Conservation (phyloP, 2,797 vertebrate genomes). For the Sciurus carolinensis region DNA sequence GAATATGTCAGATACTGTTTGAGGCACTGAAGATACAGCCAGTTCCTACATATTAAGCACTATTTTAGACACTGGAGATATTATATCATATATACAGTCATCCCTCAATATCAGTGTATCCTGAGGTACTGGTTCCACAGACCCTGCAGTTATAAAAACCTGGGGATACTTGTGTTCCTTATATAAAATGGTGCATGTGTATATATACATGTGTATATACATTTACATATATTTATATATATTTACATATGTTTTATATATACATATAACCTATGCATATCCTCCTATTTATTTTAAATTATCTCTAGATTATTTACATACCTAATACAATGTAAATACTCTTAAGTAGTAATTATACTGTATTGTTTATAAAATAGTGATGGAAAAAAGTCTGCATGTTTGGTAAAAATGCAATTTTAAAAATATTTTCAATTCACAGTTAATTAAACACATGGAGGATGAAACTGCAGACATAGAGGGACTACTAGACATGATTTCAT, state of each 20-base stretch:
- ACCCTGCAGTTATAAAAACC: background rate
- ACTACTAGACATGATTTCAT: background rate
- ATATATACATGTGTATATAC: too few relatives aligned
- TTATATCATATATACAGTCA: background rate
- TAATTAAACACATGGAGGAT: background rate
- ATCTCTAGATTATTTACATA: background rate
- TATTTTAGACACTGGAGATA: background rate
- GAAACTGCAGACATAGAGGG: background rate
- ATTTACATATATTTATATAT: background rate
- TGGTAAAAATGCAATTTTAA: background rate
- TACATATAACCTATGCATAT: background rate
- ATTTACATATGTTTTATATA: too few relatives aligned
- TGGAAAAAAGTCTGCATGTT: background rate
- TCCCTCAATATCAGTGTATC: background rate
- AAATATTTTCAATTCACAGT: background rate
- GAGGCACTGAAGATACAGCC: background rate
- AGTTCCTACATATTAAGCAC: background rate
- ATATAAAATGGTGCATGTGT: background rate
- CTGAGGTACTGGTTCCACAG: background rate
- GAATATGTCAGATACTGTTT: background rate
- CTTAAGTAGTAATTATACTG: background rate
- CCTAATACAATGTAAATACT: background rate
- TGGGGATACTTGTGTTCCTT: background rate
- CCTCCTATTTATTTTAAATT: background rate
- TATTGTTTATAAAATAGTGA: background rate